phyloP scores from a whole-genome alignment of 2,888 invertebrate genomes.

The Megalurothrips usitatus region DNA sequence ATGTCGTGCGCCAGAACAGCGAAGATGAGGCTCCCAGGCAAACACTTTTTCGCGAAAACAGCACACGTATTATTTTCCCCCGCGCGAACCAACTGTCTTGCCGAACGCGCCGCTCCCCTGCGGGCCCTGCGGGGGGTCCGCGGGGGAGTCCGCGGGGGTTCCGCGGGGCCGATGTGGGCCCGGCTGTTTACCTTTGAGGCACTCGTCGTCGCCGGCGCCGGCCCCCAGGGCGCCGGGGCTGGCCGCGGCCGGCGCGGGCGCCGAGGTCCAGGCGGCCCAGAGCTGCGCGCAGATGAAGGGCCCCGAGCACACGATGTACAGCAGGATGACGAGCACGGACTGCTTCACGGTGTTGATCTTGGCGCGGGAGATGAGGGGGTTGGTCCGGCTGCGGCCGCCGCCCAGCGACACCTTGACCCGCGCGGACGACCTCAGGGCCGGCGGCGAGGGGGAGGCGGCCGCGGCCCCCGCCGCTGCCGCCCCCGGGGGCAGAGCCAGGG shows the following conservation, averaged over 20 bases:
- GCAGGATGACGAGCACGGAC: constrained; percentile 57
- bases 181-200: neutral
- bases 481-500: neutral
- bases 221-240: constrained; percentile 37
- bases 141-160: too few relatives aligned
- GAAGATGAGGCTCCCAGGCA: too few relatives aligned
- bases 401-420: too few relatives aligned
- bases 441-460: neutral
- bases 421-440: too few relatives aligned
- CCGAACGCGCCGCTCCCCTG: too few relatives aligned
- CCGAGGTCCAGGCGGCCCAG: constrained; percentile 55
- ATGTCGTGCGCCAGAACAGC: too few relatives aligned
- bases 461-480: neutral
- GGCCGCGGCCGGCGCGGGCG: too few relatives aligned
- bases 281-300: constrained; percentile 63
- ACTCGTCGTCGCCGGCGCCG: neutral
- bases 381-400: neutral
- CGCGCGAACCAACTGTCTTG: too few relatives aligned
- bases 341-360: constrained; percentile 60
- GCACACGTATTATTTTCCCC: too few relatives aligned
- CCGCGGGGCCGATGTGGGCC: too few relatives aligned
- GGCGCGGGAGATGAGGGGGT: constrained; percentile 55
- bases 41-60: too few relatives aligned
- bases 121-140: too few relatives aligned
- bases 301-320: constrained; percentile 63